Conservation (phyloP, 2,113 vertebrate species). For the Gavialis gangeticus region DNA sequence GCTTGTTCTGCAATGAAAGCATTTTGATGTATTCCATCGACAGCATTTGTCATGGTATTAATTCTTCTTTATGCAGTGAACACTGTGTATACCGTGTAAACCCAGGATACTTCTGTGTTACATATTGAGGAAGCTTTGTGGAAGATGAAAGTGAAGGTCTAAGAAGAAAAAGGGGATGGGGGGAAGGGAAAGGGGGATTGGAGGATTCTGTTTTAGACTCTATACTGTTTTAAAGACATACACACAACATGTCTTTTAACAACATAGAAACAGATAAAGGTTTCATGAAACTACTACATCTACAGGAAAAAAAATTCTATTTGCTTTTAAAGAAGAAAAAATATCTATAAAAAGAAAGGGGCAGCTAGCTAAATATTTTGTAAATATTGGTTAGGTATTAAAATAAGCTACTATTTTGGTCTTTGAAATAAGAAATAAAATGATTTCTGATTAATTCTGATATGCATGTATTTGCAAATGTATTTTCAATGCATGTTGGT, state of each 20-base stretch:
- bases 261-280: constrained; percentile 75
- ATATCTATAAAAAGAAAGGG: constrained; percentile 79
- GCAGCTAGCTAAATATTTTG: constrained; percentile 80
- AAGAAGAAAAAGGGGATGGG: not conserved
- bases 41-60: not conserved
- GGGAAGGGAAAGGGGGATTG: constrained; percentile 21
- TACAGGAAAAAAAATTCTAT: constrained; percentile 76
- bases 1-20: not conserved
- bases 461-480: constrained; percentile 65
- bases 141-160: not conserved
- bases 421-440: constrained; percentile 77
- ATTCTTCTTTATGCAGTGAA: not conserved
- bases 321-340: constrained; percentile 80
- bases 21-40: not conserved
- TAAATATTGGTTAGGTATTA: constrained; percentile 75
- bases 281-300: constrained; percentile 63
- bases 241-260: constrained; percentile 26
- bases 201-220: constrained; percentile 44
- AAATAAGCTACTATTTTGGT: constrained; percentile 81
- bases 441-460: constrained; percentile 78
- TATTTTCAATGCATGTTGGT: constrained; percentile 77
- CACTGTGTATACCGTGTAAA: not conserved
- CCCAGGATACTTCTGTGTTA: fast-evolving
- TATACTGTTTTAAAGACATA: constrained; percentile 26
- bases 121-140: not conserved